These are phyloP conservation scores for Listronotus bonariensis DNA, from an alignment of 1,140 invertebrate species.

Conservation along the genomic window DNA sequence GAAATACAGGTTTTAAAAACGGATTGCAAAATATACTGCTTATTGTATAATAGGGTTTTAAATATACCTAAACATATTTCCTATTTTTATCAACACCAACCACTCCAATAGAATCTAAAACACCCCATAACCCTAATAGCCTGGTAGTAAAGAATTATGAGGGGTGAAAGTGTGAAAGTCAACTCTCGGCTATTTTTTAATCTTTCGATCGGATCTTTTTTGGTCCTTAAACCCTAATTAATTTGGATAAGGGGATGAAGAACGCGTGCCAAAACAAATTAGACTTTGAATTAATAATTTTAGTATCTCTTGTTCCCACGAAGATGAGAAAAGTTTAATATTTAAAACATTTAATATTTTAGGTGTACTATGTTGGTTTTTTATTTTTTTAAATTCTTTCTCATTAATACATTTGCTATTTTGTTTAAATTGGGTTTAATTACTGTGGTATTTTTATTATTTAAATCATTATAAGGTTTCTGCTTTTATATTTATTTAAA, in stretches of 20 bases:
- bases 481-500: too few relatives aligned
- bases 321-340: conserved; percentile 22
- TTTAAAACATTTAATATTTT: not conserved
- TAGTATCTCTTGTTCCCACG: conserved; percentile 30
- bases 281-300: conserved; percentile 25
- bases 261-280: conserved; percentile 34
- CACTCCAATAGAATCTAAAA: conserved; percentile 17
- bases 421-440: too few relatives aligned
- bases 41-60: not conserved
- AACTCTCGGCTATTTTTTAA: conserved; percentile 33
- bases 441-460: too few relatives aligned
- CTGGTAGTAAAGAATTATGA: not conserved
- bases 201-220: conserved; percentile 24
- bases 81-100: not conserved
- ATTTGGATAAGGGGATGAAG: conserved; percentile 34
- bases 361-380: not conserved
- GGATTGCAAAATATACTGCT: too few relatives aligned
- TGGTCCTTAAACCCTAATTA: conserved; percentile 32
- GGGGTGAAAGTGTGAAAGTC: conserved; percentile 13
- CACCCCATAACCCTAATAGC: conserved; percentile 13
- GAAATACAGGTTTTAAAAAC: too few relatives aligned
- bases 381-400: too few relatives aligned
- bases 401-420: too few relatives aligned
- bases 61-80: too few relatives aligned
- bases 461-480: too few relatives aligned